Conservation (phyloP, 2,797 vertebrate genomes). For the Epinephelus awoara region DNA sequence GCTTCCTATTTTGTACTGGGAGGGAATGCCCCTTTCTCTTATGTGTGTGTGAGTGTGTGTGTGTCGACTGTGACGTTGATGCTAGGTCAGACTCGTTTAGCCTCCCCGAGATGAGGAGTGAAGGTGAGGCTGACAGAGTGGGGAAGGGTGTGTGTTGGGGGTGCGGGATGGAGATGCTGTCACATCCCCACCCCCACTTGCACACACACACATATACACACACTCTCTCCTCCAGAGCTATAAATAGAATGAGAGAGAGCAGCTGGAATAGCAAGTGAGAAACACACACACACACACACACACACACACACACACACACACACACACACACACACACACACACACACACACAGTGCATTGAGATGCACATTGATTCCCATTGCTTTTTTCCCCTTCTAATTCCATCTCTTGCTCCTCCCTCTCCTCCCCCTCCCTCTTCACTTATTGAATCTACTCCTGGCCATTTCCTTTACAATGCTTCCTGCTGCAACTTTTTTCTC, state of each 20-base stretch:
- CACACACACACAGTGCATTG: slow-evolving; percentile 57
- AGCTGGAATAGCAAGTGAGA: slow-evolving; percentile 87
- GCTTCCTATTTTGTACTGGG: slow-evolving; percentile 50
- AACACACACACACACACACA: slow-evolving; percentile 55
- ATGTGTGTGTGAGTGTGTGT: slow-evolving; percentile 42
- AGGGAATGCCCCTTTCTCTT: slow-evolving; percentile 77
- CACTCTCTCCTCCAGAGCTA: slow-evolving; percentile 78
- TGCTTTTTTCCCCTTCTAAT: slow-evolving; percentile 54
- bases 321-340: slow-evolving; percentile 47
- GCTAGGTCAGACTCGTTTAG: slow-evolving; percentile 81
- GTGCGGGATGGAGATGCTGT: slow-evolving; percentile 73
- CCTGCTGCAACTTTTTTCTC: slow-evolving; percentile 41
- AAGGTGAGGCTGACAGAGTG: slow-evolving; percentile 82
- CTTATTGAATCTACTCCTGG: slow-evolving; percentile 74
- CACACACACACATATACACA: slow-evolving; percentile 44
- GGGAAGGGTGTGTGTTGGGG: slow-evolving; percentile 44
- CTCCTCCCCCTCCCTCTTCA: slow-evolving; percentile 45
- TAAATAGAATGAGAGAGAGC: slow-evolving; percentile 87
- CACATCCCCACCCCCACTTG: slow-evolving; percentile 74
- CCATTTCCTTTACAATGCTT: slow-evolving; percentile 66
- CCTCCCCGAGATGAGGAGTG: slow-evolving; percentile 79
- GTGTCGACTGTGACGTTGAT: slow-evolving; percentile 67
- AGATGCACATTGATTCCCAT: slow-evolving; percentile 72
- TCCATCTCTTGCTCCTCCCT: slow-evolving; percentile 62
- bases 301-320: slow-evolving; percentile 43